These are phyloP conservation scores for Siphamia tubifer DNA, from an alignment of 2,113 vertebrate species.

Conservation along the genomic window DNA sequence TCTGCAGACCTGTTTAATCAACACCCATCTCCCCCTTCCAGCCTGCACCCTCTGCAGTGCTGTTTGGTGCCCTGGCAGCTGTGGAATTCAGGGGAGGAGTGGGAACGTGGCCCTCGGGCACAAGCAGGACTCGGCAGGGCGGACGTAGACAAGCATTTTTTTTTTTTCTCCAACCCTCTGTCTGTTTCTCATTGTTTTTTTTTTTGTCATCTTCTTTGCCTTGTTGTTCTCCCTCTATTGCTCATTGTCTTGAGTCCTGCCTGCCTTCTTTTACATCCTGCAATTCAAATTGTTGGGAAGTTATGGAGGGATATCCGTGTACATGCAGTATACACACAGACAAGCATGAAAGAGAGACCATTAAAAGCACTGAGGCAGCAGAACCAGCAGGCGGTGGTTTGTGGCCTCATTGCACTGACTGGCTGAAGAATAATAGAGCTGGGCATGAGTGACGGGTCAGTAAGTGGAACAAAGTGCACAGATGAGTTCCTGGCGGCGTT, in stretches of 20 bases:
- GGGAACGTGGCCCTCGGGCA: conserved; percentile 20
- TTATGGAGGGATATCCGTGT: conserved; percentile 38
- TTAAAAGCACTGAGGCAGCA: conserved; percentile 72
- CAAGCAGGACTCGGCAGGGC: conserved; percentile 35
- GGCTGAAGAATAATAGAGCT: conserved; percentile 64
- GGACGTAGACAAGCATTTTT: conserved; percentile 26
- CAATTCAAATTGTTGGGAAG: conserved; percentile 39
- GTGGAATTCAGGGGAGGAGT: conserved; percentile 58
- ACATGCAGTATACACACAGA: conserved; percentile 12
- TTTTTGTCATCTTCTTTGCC: conserved; percentile 13
- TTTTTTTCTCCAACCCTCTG: background rate
- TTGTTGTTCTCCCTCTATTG: background rate
- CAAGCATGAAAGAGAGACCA: conserved; percentile 37
- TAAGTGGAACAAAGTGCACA: conserved; percentile 55
- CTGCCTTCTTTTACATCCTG: conserved; percentile 39
- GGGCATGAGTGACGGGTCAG: conserved; percentile 54
- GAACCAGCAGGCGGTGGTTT: conserved; percentile 62
- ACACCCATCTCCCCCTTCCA: background rate
- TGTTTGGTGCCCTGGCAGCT: conserved; percentile 26
- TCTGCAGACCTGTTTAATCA: background rate
- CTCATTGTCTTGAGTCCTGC: conserved; percentile 30
- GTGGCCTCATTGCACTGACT: conserved; percentile 61
- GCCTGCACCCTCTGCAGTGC: background rate
- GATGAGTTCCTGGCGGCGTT: conserved; percentile 29
- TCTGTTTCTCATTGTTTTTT: background rate